These are phyloP conservation scores for Poeciliopsis turneri DNA, from an alignment of 2,797 vertebrate species.

Conservation along the genomic window DNA sequence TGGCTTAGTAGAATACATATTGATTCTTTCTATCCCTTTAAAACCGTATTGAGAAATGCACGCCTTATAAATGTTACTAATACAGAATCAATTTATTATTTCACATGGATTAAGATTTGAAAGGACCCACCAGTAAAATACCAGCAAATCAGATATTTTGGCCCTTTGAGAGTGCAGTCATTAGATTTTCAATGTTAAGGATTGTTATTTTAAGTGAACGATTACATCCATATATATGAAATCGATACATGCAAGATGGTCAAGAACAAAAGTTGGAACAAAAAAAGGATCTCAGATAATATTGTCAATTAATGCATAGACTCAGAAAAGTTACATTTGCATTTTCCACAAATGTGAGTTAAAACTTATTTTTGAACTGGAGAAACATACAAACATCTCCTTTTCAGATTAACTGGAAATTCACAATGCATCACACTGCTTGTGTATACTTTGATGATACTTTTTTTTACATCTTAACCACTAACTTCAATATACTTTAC, in stretches of 20 bases:
- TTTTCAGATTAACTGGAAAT: background rate
- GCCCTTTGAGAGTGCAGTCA: background rate
- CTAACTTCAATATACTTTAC: background rate
- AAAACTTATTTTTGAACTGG: background rate
- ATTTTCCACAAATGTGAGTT: background rate
- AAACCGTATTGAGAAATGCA: background rate
- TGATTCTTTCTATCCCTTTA: background rate
- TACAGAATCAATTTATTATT: background rate
- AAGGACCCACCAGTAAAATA: background rate
- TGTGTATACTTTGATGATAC: background rate
- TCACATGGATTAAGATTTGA: background rate
- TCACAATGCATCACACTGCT: background rate
- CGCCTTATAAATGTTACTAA: background rate
- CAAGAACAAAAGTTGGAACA: background rate
- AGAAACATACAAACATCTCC: background rate
- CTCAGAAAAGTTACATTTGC: background rate
- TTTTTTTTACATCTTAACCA: background rate
- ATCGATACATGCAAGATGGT: background rate
- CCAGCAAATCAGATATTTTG: background rate
- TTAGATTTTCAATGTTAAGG: background rate
- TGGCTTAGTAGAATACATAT: slow-evolving; percentile 9
- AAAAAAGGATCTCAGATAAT: background rate
- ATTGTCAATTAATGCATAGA: background rate
- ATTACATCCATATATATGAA: background rate
- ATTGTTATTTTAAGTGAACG: background rate